Evolutionary conservation across 2,113 vertebrate genomes (phyloP).

Genomic region (Platichthys flesus): DNA sequence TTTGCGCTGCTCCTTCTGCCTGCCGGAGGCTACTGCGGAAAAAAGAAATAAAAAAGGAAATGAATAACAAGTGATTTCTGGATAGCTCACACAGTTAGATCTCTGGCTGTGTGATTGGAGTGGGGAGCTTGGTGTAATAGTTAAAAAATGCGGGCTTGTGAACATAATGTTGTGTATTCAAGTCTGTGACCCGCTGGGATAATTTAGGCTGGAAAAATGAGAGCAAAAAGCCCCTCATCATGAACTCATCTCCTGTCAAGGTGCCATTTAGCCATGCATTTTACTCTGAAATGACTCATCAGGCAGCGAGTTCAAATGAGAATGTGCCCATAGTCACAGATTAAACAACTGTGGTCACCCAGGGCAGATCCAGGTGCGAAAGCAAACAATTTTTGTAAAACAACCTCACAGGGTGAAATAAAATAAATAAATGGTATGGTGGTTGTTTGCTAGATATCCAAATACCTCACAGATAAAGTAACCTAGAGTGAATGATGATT

Average conservation of each 20-base stretch:
- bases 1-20: neutral
- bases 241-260: slow-evolving; percentile 22
- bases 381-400: neutral
- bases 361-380: slow-evolving; percentile 22
- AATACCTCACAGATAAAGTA: neutral
- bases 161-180: slow-evolving; percentile 37
- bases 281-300: slow-evolving; percentile 35
- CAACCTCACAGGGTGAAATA: neutral
- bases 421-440: neutral
- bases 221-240: slow-evolving; percentile 33
- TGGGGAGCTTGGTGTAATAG: slow-evolving; percentile 20
- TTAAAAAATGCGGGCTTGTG: slow-evolving; percentile 27
- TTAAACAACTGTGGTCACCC: neutral
- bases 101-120: slow-evolving; percentile 38
- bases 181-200: slow-evolving; percentile 59
- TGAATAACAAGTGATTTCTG: slow-evolving; percentile 37
- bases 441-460: neutral
- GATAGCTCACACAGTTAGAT: slow-evolving; percentile 48
- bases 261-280: slow-evolving; percentile 32
- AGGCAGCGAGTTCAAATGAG: neutral
- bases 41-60: neutral
- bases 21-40: neutral
- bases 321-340: neutral
- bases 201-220: slow-evolving; percentile 35
- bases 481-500: neutral